These are phyloP conservation scores for Scaeva pyrastri DNA, from an alignment of 2,888 invertebrate genomes.

Conservation along the genomic window DNA sequence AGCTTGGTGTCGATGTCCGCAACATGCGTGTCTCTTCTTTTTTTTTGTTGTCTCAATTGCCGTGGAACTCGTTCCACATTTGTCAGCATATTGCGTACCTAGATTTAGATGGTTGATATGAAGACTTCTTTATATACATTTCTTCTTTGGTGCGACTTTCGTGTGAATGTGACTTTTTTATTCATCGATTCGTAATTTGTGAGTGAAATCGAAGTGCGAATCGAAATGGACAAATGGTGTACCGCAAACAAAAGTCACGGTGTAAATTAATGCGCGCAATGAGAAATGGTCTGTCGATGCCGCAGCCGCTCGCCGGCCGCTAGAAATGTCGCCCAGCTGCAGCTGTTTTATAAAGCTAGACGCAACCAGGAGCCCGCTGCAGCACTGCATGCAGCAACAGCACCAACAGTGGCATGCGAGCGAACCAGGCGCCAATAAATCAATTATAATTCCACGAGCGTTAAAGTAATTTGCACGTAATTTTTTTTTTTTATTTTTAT, in stretches of 20 bases:
- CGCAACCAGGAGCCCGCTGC: background rate
- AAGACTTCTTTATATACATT: background rate
- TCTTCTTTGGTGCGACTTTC: background rate
- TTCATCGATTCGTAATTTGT: conserved; percentile 13
- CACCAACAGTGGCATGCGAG: conserved; percentile 15
- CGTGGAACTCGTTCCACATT: conserved; percentile 54
- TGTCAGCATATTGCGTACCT: too few relatives aligned
- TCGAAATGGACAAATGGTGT: conserved; percentile 46
- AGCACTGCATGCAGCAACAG: background rate
- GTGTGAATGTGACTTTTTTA: background rate
- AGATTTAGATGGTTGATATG: too few relatives aligned
- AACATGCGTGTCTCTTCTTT: conserved; percentile 2
- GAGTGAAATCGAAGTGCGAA: conserved; percentile 63
- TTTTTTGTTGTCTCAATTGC: background rate
- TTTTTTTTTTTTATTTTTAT: conserved; percentile 17
- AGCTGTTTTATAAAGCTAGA: conserved; percentile 6
- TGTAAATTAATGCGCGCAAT: conserved; percentile 21
- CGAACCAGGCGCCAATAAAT: conserved; percentile 69
- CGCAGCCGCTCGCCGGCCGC: too few relatives aligned
- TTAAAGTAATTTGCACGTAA: conserved; percentile 73
- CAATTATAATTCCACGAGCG: conserved; percentile 72
- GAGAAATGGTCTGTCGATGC: conserved; percentile 18
- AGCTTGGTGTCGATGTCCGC: conserved; percentile 50
- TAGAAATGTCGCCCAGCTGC: conserved; percentile 36
- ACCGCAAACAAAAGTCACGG: conserved; percentile 39